Conservation (phyloP, 2,888 invertebrate genomes). For the Cerceris rybyensis region DNA sequence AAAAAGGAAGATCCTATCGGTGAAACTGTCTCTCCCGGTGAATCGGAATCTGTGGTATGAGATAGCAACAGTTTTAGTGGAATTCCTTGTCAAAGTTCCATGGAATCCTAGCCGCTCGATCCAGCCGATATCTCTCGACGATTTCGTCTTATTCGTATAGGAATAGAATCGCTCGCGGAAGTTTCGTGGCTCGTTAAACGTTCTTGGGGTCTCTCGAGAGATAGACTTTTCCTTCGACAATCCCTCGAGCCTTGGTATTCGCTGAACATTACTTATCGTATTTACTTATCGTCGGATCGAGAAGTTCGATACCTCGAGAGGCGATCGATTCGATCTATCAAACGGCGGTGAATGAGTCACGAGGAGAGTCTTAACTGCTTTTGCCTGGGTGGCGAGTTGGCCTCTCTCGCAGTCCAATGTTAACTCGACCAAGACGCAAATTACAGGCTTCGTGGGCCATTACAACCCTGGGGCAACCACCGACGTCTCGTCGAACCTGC, state of each 20-base stretch:
- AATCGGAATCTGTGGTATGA: conserved; percentile 4
- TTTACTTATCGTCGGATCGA: not conserved
- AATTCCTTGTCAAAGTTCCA: conserved; percentile 4
- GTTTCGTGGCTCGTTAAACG: no score
- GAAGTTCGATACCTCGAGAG: not conserved
- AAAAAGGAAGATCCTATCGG: not conserved
- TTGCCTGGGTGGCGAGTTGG: conserved; percentile 40
- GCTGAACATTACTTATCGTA: no score
- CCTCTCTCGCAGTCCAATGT: conserved; percentile 53
- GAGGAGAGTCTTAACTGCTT: conserved; percentile 1
- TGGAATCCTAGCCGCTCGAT: conserved; percentile 23
- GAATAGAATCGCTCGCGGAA: not conserved
- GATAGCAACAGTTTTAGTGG: not conserved
- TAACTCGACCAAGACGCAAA: conserved; percentile 62
- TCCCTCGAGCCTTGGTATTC: no score
- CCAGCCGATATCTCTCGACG: not conserved
- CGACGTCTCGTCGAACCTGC: conserved; percentile 33
- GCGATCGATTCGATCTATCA: conserved; percentile 18
- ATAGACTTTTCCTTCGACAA: no score
- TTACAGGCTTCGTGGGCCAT: conserved; percentile 57
- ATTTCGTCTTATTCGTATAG: not conserved
- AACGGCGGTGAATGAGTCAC: conserved; percentile 35
- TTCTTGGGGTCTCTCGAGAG: no score
- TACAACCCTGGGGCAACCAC: conserved; percentile 58
- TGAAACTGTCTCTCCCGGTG: not conserved